Base-by-base conservation (phyloP, 2,888 invertebrate species). In the Chelonus formosanus region DNA sequence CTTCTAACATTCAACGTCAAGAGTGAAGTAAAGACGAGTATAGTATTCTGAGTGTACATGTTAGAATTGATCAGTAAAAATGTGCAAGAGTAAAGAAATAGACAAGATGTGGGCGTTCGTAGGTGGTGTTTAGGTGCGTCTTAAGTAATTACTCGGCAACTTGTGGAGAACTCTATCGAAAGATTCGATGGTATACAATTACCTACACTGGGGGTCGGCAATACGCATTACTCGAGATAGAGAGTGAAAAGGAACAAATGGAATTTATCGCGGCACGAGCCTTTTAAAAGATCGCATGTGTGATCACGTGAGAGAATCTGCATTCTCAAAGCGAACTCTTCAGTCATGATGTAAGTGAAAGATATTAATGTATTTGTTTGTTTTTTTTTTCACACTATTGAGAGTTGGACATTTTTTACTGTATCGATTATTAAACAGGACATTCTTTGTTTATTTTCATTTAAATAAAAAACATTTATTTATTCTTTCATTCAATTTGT, bases 41-140 rank as follows among this genome's bases (percentile, higher is more conserved):
- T 20, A 20, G 20, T 20, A 20, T 20, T 20, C 1, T 20, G 20
- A 20, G 20, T 20, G 20, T 20, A 20, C 20, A 40, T 40, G 40
- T 5, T 4, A 6, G 5, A 40, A 40, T 6, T 4, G 40, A 40
- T 40, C 6, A 3, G 3, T 32, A 52, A 54, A 43, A 59, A 53
- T 35, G 55, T 61, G 40, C 8, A 50, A 20, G 10, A 62, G 10
- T 40, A n/a, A 43, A n/a, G 35, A 59, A 70, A 69, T 67, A 64
- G 67, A 54, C 50, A 62, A 62, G 40, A 63, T 63, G 77, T 79
- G 71, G 76, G 77, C 77, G 77, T 65, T 71, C 73, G 76, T 79
- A 77, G 80, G 77, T 75, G 77, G 76, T 75, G 76, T 76, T 78
- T 76, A 76, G 77, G 73, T 70, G 74, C 76, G 76, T 76, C 76